phyloP scores from a whole-genome alignment of 23 tunicate genomes.

The Corella eumyota region DNA sequence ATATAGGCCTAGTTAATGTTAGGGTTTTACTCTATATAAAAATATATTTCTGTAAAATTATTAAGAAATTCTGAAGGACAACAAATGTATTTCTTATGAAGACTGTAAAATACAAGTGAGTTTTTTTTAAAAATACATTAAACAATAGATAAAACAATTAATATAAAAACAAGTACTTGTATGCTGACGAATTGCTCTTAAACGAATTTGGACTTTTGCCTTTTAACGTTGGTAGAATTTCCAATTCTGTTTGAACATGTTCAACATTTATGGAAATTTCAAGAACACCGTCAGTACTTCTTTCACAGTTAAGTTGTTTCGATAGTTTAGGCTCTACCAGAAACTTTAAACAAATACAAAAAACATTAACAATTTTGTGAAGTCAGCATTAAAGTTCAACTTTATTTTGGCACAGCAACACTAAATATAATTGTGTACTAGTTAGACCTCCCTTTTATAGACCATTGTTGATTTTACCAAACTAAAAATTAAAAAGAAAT shows the following conservation, averaged over 20 bases:
- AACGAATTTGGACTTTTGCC: conserved; percentile 2
- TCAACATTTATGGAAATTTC: conserved; percentile 6
- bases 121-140: neutral
- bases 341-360: neutral
- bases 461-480: too few species aligned
- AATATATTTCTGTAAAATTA: too few species aligned
- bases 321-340: conserved; percentile 13
- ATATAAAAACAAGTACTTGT: neutral
- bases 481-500: too few species aligned
- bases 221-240: conserved; percentile 6
- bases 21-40: too few species aligned
- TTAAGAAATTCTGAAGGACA: too few species aligned
- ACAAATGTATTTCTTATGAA: too few species aligned
- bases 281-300: conserved; percentile 1
- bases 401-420: too few species aligned
- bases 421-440: too few species aligned
- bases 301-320: neutral
- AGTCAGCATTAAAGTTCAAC: too few species aligned
- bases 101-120: too few species aligned
- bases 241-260: conserved; percentile 4
- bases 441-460: too few species aligned
- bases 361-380: neutral
- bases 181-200: neutral
- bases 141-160: neutral
- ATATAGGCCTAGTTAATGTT: too few species aligned